These are phyloP conservation scores for Corapipo altera DNA, from an alignment of 2,113 vertebrate species.

Conservation along the genomic window DNA sequence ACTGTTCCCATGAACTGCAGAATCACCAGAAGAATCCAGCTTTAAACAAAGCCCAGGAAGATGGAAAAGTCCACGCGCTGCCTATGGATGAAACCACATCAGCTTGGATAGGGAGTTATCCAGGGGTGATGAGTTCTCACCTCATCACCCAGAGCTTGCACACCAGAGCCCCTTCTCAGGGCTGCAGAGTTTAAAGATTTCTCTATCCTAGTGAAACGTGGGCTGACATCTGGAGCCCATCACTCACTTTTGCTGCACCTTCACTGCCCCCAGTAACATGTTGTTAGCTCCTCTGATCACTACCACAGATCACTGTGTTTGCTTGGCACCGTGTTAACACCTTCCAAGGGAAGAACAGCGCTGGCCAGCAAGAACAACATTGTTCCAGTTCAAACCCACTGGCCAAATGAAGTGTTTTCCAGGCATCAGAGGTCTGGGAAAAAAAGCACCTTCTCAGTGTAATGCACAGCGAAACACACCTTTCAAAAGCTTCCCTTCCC, in stretches of 20 bases:
- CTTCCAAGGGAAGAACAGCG: background rate
- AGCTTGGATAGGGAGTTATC: background rate
- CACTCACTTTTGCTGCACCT: background rate
- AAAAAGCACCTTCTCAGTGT: background rate
- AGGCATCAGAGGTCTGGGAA: background rate
- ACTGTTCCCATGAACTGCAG: background rate
- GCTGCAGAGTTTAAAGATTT: background rate
- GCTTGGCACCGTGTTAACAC: background rate
- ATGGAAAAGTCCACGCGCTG: background rate
- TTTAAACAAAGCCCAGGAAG: background rate
- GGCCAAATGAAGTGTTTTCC: background rate
- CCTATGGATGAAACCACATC: background rate
- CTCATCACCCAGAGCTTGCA: background rate
- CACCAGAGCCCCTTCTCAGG: background rate
- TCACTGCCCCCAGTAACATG: background rate
- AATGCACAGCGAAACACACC: background rate
- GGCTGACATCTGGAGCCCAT: background rate
- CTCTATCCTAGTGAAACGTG: background rate
- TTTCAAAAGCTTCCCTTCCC: background rate
- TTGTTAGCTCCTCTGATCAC: background rate
- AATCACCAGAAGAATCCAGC: background rate
- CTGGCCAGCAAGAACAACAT: accelerated
- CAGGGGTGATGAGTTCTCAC: accelerated
- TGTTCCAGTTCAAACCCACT: background rate
- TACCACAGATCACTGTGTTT: background rate